Percentiles rank a stretch among this genome's conserved stretches.
Conservation (phyloP, 2,113 vertebrate genomes). For the Bujurquina vittata region DNA sequence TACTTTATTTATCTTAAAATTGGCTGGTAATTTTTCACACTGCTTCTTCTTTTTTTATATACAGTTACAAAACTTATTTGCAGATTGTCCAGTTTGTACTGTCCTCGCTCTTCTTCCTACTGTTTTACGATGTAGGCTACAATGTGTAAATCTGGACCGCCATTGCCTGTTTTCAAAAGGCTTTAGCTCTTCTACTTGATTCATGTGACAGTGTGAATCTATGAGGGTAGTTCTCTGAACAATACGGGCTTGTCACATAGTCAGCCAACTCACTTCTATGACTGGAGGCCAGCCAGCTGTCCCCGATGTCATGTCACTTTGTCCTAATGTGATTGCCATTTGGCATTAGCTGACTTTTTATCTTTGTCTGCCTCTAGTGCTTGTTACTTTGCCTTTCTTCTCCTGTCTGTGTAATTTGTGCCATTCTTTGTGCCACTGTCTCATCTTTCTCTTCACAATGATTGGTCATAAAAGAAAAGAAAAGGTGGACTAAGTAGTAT, state of each 20-base stretch:
- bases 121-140: not conserved
- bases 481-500: slow-evolving; percentile 5
- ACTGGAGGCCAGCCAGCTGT: slow-evolving; percentile 55
- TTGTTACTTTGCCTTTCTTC: slow-evolving; percentile 53
- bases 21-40: not conserved
- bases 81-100: not conserved
- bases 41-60: not conserved
- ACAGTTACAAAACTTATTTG: not conserved
- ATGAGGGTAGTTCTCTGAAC: slow-evolving; percentile 33
- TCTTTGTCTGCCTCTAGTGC: slow-evolving; percentile 34
- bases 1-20: not conserved
- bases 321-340: slow-evolving; percentile 42
- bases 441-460: slow-evolving; percentile 22
- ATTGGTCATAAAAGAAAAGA: slow-evolving; percentile 14
- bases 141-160: not conserved
- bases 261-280: slow-evolving; percentile 33
- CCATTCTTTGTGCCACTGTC: slow-evolving; percentile 47
- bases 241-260: slow-evolving; percentile 39
- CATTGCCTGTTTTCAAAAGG: not conserved
- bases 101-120: not conserved
- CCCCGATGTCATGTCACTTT: slow-evolving; percentile 50
- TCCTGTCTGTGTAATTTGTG: slow-evolving; percentile 42
- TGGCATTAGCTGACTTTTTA: slow-evolving; percentile 31
- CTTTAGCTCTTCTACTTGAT: slow-evolving; percentile 19
- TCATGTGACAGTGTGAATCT: slow-evolving; percentile 31